Evolutionary conservation across 1,140 invertebrate genomes (phyloP).

Genomic region (Liolophura sinensis): DNA sequence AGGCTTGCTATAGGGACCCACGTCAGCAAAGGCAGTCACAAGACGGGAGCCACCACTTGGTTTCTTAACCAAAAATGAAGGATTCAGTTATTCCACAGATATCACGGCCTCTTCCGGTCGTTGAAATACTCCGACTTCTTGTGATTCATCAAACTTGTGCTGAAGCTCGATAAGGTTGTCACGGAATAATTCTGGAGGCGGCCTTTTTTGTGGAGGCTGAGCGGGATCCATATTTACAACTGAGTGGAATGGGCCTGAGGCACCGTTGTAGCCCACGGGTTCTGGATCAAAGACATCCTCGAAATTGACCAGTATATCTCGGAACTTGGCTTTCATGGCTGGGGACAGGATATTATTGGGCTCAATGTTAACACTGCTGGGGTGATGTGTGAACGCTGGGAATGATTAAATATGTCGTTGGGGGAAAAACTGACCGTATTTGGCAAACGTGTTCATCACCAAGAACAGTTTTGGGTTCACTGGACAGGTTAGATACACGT

Average conservation of each 20-base stretch:
- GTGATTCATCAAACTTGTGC: constrained; percentile 27
- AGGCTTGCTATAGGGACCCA: constrained; percentile 16
- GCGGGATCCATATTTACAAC: constrained; percentile 30
- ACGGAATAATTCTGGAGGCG: constrained; percentile 25
- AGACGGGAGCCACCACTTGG: constrained; percentile 15
- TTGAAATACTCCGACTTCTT: constrained; percentile 19
- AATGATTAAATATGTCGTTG: no score
- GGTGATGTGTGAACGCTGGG: no score
- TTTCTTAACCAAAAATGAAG: constrained; percentile 24
- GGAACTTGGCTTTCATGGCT: no score
- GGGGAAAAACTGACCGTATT: no score
- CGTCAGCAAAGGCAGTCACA: constrained; percentile 29
- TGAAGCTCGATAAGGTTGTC: constrained; percentile 20
- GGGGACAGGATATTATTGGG: constrained; percentile 22
- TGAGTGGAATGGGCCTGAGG: no score
- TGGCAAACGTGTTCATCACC: constrained; percentile 29
- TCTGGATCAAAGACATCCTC: constrained; percentile 21
- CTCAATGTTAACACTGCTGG: no score
- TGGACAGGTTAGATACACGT: constrained; percentile 20
- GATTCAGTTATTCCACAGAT: constrained; percentile 19
- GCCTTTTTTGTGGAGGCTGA: constrained; percentile 31
- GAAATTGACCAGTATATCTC: constrained; percentile 5
- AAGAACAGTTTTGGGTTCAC: constrained; percentile 10
- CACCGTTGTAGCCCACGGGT: constrained; percentile 37
- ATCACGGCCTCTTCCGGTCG: constrained; percentile 10